Percentiles rank a stretch among this genome's conserved stretches.
Evolutionary conservation across 2,888 invertebrate genomes (phyloP).

Genomic region (Artemia sinica): DNA sequence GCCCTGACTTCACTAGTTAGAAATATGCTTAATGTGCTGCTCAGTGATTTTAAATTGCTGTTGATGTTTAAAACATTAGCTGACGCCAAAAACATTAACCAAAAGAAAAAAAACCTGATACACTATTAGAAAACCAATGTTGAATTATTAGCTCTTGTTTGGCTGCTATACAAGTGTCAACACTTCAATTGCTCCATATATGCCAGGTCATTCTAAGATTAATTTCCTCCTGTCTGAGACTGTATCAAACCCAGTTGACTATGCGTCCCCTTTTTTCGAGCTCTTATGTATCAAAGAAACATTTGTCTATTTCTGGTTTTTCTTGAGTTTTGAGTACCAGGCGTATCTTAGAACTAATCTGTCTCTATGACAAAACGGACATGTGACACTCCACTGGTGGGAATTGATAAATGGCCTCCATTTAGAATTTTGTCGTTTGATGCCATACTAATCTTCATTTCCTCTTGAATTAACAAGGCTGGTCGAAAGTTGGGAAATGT

Average conservation of each 20-base stretch:
- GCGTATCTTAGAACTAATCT: conserved; percentile 10
- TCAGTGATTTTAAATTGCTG: too few relatives aligned
- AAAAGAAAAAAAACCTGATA: too few relatives aligned
- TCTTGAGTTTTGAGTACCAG: neutral
- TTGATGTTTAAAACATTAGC: too few relatives aligned
- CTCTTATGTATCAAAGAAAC: conserved; percentile 4
- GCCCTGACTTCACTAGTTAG: too few relatives aligned
- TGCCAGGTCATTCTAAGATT: too few relatives aligned
- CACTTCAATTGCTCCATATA: too few relatives aligned
- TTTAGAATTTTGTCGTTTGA: conserved; percentile 9
- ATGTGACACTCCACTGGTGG: conserved; percentile 10
- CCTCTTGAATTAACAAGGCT: neutral
- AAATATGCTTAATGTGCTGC: too few relatives aligned
- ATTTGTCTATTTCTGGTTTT: conserved; percentile 9
- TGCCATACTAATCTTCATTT: conserved; percentile 2
- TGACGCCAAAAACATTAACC: too few relatives aligned
- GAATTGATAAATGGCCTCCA: conserved; percentile 10
- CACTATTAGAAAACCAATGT: too few relatives aligned
- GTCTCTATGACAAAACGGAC: conserved; percentile 12
- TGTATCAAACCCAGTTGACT: neutral
- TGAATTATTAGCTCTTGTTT: too few relatives aligned
- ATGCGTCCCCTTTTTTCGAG: conserved; percentile 4
- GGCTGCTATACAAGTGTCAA: too few relatives aligned
- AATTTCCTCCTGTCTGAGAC: neutral
- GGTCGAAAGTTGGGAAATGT: too few relatives aligned